Percentiles rank a stretch among this genome's conserved stretches.
Conservation (phyloP, 2,797 vertebrate genomes). For the Urophycis tenuis region DNA sequence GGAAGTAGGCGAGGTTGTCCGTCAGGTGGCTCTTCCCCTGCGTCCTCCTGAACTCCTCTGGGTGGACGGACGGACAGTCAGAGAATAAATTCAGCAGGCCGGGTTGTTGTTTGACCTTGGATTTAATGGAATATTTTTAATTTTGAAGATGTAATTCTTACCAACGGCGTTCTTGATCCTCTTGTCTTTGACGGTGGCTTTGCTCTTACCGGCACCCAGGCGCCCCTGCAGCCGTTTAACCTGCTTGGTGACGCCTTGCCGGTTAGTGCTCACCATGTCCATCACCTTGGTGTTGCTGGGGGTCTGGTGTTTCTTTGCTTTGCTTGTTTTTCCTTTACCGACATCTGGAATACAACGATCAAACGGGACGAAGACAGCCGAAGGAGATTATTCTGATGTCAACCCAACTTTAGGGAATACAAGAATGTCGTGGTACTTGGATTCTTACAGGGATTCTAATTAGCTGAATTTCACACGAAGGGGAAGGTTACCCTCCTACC, state of each 20-base stretch:
- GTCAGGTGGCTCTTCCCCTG: conserved; percentile 58
- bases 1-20: conserved; percentile 65
- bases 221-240: conserved; percentile 57
- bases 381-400: background rate
- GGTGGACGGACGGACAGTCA: conserved; percentile 8
- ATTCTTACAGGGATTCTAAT: no score
- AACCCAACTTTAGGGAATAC: background rate
- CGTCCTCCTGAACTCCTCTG: conserved; percentile 71
- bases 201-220: conserved; percentile 52
- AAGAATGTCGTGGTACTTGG: no score
- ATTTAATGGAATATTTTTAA: background rate
- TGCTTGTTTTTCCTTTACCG: conserved; percentile 31
- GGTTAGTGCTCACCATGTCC: conserved; percentile 59
- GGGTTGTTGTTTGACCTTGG: background rate
- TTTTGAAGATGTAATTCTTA: conserved; percentile 31
- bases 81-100: background rate
- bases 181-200: conserved; percentile 70
- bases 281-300: conserved; percentile 42
- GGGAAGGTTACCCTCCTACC: no score
- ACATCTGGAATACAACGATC: conserved; percentile 32
- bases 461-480: no score
- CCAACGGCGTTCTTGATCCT: conserved; percentile 65
- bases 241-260: conserved; percentile 62
- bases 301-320: conserved; percentile 22
- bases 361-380: background rate